phyloP scores from a whole-genome alignment of 1,140 invertebrate species.

The Manduca sexta region DNA sequence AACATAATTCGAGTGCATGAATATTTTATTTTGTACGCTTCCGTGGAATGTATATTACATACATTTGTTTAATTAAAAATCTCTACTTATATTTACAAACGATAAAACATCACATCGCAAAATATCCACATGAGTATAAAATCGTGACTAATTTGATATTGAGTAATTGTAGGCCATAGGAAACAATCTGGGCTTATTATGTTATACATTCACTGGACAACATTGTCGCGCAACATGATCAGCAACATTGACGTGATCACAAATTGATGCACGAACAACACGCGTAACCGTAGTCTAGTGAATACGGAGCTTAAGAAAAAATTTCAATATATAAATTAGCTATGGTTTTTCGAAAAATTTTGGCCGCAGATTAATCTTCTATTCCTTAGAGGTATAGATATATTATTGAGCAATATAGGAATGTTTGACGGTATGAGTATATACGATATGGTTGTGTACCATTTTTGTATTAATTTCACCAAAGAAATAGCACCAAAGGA shows the following conservation, averaged over 20 bases:
- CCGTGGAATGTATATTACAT: slow-evolving; percentile 51
- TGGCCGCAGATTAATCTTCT: no score
- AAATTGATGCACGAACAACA: no score
- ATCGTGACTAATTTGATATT: slow-evolving; percentile 39
- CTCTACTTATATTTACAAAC: slow-evolving; percentile 59
- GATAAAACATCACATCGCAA: slow-evolving; percentile 33
- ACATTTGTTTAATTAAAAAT: slow-evolving; percentile 41
- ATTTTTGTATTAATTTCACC: not conserved
- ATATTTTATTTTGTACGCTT: slow-evolving; percentile 66
- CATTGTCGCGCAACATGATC: no score
- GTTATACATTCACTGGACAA: no score
- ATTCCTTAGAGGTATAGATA: not conserved
- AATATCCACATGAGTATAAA: slow-evolving; percentile 54
- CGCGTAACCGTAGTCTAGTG: no score
- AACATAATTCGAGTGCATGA: slow-evolving; percentile 51
- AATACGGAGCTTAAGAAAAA: no score
- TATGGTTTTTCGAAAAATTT: no score
- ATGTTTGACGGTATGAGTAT: not conserved
- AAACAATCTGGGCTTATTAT: no score
- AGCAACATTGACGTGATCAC: no score
- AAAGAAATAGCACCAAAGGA: no score
- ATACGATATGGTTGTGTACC: not conserved
- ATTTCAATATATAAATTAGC: no score
- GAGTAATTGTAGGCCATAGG: slow-evolving; percentile 32
- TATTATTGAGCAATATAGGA: slow-evolving; percentile 1